Base-by-base conservation (phyloP, 2,113 vertebrate genomes). In the Plectropomus leopardus region DNA sequence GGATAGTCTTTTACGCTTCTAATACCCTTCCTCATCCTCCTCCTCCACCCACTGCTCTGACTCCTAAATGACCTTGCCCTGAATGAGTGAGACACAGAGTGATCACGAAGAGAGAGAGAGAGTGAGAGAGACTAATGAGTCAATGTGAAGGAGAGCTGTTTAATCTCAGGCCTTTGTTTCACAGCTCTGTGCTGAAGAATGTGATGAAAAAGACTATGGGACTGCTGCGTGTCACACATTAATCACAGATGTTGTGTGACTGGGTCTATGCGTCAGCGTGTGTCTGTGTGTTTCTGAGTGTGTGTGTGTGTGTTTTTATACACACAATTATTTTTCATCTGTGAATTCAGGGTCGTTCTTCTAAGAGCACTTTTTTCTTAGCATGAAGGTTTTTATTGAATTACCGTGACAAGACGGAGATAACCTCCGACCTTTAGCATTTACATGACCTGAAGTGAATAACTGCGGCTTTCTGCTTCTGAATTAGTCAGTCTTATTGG, bases 111-210 rank as follows among this genome's bases (percentile, higher is more conserved):
- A 32, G 45, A 83, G 73, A 59, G 71, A 40, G 71, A 30, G 75
- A 77, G 76, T 53, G 65, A 88, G 79, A 80, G 80, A 87, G 89
- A 87, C 83, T 92, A 90, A 92, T 90, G 88, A 92, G 76, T 88
- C 78, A 63, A 50, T 72, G 82, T 84, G 89, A 86, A 76, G 83
- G 69, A 82, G 76, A 85, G 83, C 80, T 55, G 84, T 90, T 88
- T 90, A 91, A 92, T 93, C 89, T 85, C 65, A 42, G 72, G 24
- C 83, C 81, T 92, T 91, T 93, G 92, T 91, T 88, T 89, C 77
- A 65, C 64, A 54, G 23, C 75, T 68, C 81, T 75, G 69, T 16
- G 64, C 54, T 83, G 76, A 86, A 78, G 79, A 89, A 84, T 76
- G 72, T 71, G 82, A 88, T 88, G 81, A 86, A 88, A 85, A 79